phyloP scores from a whole-genome alignment of 2,113 vertebrate genomes.

The Chaenocephalus aceratus region DNA sequence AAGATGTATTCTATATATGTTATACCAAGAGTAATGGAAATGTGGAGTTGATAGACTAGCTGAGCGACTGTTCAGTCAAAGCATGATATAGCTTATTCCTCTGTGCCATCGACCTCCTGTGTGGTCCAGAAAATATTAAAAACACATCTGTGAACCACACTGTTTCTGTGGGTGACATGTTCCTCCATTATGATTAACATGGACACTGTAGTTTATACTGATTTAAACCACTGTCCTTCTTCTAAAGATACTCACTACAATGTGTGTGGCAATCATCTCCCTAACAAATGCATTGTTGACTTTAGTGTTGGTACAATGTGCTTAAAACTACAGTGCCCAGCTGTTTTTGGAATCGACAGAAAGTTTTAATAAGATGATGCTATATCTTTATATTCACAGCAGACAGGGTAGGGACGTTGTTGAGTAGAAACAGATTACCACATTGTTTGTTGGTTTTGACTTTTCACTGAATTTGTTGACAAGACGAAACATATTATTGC shows the following conservation, averaged over 20 bases:
- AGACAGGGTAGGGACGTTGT: not conserved
- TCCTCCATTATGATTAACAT: slow-evolving; percentile 3
- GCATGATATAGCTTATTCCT: not conserved
- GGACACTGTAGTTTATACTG: not conserved
- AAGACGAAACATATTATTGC: not conserved
- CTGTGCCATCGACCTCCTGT: not conserved
- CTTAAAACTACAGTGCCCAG: not conserved
- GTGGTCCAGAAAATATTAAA: not conserved
- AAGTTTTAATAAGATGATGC: not conserved
- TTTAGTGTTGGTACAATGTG: not conserved
- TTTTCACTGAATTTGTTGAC: not conserved
- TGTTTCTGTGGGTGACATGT: not conserved
- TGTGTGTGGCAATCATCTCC: not conserved
- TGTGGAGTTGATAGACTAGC: slow-evolving; percentile 42
- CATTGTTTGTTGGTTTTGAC: not conserved
- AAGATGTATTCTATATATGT: slow-evolving; percentile 66
- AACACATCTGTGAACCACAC: slow-evolving; percentile 3
- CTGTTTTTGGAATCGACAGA: not conserved
- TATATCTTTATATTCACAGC: not conserved
- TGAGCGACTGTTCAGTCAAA: slow-evolving; percentile 12
- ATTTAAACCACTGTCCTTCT: not conserved
- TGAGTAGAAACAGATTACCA: not conserved
- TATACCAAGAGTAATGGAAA: slow-evolving; percentile 56
- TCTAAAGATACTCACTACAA: not conserved
- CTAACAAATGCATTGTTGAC: not conserved